Evolutionary conservation across 2,888 invertebrate genomes (phyloP).

Genomic region (Neocrepidodera transversa): DNA sequence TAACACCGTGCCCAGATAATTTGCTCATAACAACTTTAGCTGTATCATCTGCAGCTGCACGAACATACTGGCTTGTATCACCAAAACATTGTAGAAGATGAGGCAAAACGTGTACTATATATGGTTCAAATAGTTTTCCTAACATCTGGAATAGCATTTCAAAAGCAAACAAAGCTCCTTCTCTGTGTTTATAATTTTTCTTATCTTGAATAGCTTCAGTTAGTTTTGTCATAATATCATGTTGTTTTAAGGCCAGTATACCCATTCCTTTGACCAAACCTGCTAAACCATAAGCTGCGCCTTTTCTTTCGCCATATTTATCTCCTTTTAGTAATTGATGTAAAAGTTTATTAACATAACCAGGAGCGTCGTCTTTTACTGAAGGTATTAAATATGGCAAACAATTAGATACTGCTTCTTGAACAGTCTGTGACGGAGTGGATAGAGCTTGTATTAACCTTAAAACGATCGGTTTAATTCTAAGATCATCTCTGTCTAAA

Average conservation of each 20-base stretch:
- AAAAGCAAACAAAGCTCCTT: constrained; percentile 96
- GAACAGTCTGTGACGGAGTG: constrained; percentile 95
- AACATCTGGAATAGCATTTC: constrained; percentile 96
- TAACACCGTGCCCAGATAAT: constrained; percentile 96
- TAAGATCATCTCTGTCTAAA: constrained; percentile 86
- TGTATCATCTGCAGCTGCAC: constrained; percentile 96
- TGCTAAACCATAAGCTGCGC: constrained; percentile 97
- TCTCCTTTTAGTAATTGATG: constrained; percentile 88
- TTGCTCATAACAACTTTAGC: constrained; percentile 95
- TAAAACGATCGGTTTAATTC: constrained; percentile 93
- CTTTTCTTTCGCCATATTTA: constrained; percentile 87
- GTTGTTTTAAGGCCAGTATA: constrained; percentile 91
- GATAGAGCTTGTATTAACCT: constrained; percentile 89
- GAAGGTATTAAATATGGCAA: constrained; percentile 92
- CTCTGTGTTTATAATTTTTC: constrained; percentile 92
- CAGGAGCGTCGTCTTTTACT: constrained; percentile 89
- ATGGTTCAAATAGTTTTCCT: constrained; percentile 97
- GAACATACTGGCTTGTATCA: constrained; percentile 92
- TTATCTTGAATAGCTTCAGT: constrained; percentile 96
- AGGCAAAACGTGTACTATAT: constrained; percentile 96
- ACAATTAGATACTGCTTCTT: constrained; percentile 97
- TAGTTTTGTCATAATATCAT: constrained; percentile 93
- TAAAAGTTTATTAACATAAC: constrained; percentile 85
- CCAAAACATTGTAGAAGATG: constrained; percentile 95
- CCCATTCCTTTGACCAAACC: constrained; percentile 97